A percentile compares a stretch with the other conserved stretches of the same genome.
These are phyloP conservation scores for Chloroclystis v-ata DNA, from an alignment of 2,888 invertebrate species.

Conservation along the genomic window DNA sequence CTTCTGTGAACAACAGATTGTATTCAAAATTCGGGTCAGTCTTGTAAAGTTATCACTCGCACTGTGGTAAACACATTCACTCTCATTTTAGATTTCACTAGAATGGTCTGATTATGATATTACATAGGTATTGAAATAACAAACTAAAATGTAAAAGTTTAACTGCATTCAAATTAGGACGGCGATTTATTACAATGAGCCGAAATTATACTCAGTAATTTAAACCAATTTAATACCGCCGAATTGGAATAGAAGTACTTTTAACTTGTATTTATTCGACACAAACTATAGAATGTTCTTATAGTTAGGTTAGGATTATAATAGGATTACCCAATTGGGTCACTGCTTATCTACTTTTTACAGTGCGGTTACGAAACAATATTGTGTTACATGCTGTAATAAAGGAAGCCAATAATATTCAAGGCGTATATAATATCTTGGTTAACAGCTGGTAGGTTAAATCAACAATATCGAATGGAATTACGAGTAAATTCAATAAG, in stretches of 20 bases:
- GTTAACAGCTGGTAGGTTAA: neutral
- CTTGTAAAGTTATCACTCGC: neutral
- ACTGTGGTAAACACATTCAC: neutral
- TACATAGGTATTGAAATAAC: too few relatives aligned
- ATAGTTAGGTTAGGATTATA: constrained; percentile 29
- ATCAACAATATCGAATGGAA: neutral
- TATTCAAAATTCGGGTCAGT: neutral
- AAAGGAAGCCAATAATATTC: constrained; percentile 15
- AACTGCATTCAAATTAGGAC: constrained; percentile 35
- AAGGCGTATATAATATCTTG: neutral
- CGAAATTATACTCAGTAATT: too few relatives aligned
- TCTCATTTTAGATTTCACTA: neutral
- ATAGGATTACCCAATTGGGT: constrained; percentile 37
- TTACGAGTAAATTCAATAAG: neutral
- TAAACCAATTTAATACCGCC: too few relatives aligned
- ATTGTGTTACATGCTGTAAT: constrained; percentile 24
- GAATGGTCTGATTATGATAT: too few relatives aligned
- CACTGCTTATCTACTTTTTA: constrained; percentile 37
- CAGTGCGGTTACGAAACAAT: constrained; percentile 31
- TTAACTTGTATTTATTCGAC: too few relatives aligned
- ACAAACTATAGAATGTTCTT: neutral
- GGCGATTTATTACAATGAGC: constrained; percentile 21
- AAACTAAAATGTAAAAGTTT: constrained; percentile 30
- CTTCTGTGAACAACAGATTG: neutral
- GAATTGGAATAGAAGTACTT: too few relatives aligned